These are phyloP conservation scores for Actinernus sp. DNA, from an alignment of 92 coral and sea anemone species.

Conservation along the genomic window DNA sequence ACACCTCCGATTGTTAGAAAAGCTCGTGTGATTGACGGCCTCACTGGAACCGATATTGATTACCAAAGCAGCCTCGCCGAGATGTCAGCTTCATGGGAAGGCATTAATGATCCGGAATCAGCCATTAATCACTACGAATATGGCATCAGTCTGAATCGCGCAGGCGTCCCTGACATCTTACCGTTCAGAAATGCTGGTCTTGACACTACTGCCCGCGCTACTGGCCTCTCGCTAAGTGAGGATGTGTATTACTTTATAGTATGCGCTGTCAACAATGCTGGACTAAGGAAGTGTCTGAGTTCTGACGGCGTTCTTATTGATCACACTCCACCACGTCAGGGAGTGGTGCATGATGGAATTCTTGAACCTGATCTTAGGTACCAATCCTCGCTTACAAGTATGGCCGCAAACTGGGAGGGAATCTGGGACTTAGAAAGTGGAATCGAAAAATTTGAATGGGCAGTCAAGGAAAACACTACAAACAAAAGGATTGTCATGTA, in stretches of 20 bases:
- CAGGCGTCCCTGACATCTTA: slow-evolving; percentile 69
- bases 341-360: slow-evolving; percentile 94
- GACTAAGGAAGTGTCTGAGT: slow-evolving; percentile 68
- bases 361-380: slow-evolving; percentile 91
- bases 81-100: slow-evolving; percentile 86
- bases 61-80: slow-evolving; percentile 71
- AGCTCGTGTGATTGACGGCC: slow-evolving; percentile 90
- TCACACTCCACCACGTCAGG: slow-evolving; percentile 74
- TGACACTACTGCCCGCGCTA: slow-evolving; percentile 70
- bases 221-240: slow-evolving; percentile 58
- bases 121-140: slow-evolving; percentile 75
- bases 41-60: slow-evolving; percentile 78
- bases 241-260: slow-evolving; percentile 89
- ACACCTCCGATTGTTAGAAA: slow-evolving; percentile 76
- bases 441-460: slow-evolving; percentile 91
- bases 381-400: slow-evolving; percentile 72
- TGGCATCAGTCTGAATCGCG: slow-evolving; percentile 86
- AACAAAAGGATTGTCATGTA: slow-evolving; percentile 46
- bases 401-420: slow-evolving; percentile 98
- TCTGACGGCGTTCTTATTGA: slow-evolving; percentile 97
- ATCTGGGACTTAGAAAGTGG: slow-evolving; percentile 97
- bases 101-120: slow-evolving; percentile 86
- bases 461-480: slow-evolving; percentile 67
- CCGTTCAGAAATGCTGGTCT: slow-evolving; percentile 68
- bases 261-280: slow-evolving; percentile 88